These are phyloP conservation scores for Setophaga petechia DNA, from an alignment of 2,113 vertebrate genomes.

Conservation along the genomic window DNA sequence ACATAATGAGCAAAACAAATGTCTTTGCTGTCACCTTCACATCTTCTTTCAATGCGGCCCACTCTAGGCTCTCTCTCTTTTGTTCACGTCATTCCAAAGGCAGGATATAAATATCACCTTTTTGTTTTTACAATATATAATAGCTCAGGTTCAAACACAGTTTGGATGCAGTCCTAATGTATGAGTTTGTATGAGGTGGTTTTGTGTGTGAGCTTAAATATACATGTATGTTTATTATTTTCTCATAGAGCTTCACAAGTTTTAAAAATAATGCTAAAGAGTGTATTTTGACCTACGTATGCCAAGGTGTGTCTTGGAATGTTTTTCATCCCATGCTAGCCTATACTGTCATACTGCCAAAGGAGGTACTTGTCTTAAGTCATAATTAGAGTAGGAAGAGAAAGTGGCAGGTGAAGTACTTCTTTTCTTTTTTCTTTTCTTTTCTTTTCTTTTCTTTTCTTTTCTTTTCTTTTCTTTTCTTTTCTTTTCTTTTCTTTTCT, in stretches of 20 bases:
- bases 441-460: neutral
- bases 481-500: neutral
- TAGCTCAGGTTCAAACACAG: neutral
- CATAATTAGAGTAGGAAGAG: neutral
- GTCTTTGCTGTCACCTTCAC: neutral
- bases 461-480: neutral
- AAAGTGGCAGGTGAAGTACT: neutral
- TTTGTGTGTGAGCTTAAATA: neutral
- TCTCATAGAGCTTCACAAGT: neutral
- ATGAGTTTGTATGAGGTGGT: neutral
- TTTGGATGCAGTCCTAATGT: neutral
- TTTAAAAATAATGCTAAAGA: neutral
- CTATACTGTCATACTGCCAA: neutral
- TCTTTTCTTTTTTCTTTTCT: fast-evolving
- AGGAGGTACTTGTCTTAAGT: neutral
- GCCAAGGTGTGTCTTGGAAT: neutral
- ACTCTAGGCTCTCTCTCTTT: neutral
- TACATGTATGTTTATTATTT: neutral
- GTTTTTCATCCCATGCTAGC: neutral
- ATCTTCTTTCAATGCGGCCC: neutral
- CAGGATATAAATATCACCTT: neutral
- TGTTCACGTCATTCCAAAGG: neutral
- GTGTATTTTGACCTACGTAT: neutral
- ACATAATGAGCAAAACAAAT: fast-evolving
- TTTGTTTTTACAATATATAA: neutral